phyloP scores from a whole-genome alignment of 2,113 vertebrate species.

The Engraulis encrasicolus region DNA sequence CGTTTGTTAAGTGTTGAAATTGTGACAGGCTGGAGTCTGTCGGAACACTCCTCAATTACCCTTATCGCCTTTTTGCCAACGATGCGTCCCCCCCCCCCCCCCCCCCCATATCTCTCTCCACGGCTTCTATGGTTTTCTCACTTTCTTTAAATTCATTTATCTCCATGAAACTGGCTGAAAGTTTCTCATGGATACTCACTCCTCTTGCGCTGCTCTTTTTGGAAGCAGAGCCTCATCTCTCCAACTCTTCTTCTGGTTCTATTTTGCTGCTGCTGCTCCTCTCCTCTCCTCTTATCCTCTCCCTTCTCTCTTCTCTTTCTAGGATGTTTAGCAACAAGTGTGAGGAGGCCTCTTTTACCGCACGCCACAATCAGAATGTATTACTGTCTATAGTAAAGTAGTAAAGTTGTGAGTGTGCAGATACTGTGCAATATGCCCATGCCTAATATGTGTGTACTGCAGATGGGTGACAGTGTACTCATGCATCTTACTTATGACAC shows the following conservation, averaged over 20 bases:
- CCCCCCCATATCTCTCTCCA: not conserved
- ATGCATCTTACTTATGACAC: too few relatives aligned
- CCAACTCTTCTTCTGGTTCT: not conserved
- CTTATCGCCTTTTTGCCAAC: not conserved
- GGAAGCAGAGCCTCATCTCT: not conserved
- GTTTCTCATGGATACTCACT: not conserved
- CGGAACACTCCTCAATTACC: not conserved
- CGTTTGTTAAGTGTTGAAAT: slow-evolving; percentile 12
- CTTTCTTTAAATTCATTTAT: not conserved
- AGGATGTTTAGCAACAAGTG: too few relatives aligned
- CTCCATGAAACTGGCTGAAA: not conserved
- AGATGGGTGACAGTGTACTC: not conserved
- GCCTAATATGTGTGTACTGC: too few relatives aligned
- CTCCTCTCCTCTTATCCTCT: too few relatives aligned
- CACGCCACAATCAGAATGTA: too few relatives aligned
- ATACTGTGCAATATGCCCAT: too few relatives aligned
- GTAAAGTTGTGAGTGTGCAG: too few relatives aligned
- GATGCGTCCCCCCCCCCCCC: too few relatives aligned
- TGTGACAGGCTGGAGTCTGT: not conserved
- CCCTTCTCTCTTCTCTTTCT: too few relatives aligned
- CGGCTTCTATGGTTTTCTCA: not conserved
- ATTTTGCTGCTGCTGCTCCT: not conserved
- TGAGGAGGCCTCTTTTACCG: too few relatives aligned
- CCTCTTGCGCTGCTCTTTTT: not conserved
- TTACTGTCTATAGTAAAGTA: too few relatives aligned